Conservation (phyloP, 2,113 vertebrate genomes). For the Stomatorhinus ivindoensis region DNA sequence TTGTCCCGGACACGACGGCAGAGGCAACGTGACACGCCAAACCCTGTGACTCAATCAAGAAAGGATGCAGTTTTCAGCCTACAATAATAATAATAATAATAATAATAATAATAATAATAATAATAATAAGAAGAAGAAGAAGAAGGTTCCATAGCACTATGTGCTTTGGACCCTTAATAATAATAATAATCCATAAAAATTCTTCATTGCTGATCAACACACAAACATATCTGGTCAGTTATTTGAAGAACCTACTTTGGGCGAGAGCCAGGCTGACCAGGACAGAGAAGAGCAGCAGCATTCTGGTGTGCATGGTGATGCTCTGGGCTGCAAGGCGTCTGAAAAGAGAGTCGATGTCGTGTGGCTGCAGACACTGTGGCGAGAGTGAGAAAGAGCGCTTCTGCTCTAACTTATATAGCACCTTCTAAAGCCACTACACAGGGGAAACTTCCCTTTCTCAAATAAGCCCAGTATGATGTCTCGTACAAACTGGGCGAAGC, state of each 20-base stretch:
- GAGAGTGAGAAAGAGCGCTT: neutral
- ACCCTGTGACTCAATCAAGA: slow-evolving; percentile 19
- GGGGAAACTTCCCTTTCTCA: slow-evolving; percentile 4
- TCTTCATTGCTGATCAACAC: neutral
- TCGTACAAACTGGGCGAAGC: neutral
- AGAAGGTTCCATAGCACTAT: no score
- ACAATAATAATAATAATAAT: neutral
- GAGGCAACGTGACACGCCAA: slow-evolving; percentile 34
- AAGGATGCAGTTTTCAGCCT: neutral
- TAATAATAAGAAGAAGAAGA: no score
- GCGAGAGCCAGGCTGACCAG: slow-evolving; percentile 35
- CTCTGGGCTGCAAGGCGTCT: neutral
- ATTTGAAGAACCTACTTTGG: slow-evolving; percentile 29
- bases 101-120: neutral
- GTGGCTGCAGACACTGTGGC: neutral
- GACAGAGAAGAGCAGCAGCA: slow-evolving; percentile 40
- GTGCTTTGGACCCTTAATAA: no score
- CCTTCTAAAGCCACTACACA: neutral
- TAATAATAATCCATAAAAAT: neutral
- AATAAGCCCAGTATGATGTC: neutral
- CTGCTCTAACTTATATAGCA: neutral
- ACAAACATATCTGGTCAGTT: neutral
- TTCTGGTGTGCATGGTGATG: slow-evolving; percentile 27
- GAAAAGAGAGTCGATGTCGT: neutral
- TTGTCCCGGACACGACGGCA: slow-evolving; percentile 1